Conservation (phyloP, 1,140 invertebrate species). For the Andrena cerasifolii region DNA sequence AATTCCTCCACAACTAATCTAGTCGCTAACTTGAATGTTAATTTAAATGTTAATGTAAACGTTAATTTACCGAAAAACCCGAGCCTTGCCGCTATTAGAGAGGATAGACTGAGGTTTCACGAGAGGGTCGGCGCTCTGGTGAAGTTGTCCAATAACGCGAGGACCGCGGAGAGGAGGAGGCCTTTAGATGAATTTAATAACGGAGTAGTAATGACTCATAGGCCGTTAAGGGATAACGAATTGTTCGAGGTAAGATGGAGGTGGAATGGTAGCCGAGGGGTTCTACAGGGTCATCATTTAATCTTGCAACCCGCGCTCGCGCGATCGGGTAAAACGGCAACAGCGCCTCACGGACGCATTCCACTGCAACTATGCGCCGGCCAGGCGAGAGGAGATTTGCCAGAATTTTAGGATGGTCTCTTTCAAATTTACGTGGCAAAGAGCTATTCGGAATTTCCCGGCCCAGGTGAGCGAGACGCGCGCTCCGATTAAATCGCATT, state of each 20-base stretch:
- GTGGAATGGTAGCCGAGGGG: too few relatives aligned
- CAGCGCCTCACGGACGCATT: too few relatives aligned
- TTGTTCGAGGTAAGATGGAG: slow-evolving; percentile 91
- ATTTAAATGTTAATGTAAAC: slow-evolving; percentile 81
- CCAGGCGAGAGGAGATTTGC: too few relatives aligned
- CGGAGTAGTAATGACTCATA: slow-evolving; percentile 95
- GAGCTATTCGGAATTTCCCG: too few relatives aligned
- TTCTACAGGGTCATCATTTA: too few relatives aligned
- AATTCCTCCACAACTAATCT: slow-evolving; percentile 77
- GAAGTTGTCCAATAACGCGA: slow-evolving; percentile 91
- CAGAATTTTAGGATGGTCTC: too few relatives aligned
- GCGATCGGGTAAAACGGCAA: too few relatives aligned
- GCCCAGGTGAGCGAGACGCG: too few relatives aligned
- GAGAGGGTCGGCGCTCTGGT: slow-evolving; percentile 93
- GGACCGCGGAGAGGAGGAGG: slow-evolving; percentile 92
- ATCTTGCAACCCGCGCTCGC: too few relatives aligned
- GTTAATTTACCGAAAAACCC: slow-evolving; percentile 81
- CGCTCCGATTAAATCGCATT: too few relatives aligned
- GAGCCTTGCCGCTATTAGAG: slow-evolving; percentile 72
- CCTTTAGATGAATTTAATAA: slow-evolving; percentile 98
- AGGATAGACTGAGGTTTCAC: slow-evolving; percentile 92
- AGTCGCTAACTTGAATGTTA: slow-evolving; percentile 80
- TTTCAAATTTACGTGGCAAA: too few relatives aligned
- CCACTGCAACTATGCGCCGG: too few relatives aligned
- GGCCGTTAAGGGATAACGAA: slow-evolving; percentile 93